Percentiles rank a stretch among this genome's conserved stretches.
Evolutionary conservation across 2,113 vertebrate genomes (phyloP).

Genomic region (Hippoglossus stenolepis): DNA sequence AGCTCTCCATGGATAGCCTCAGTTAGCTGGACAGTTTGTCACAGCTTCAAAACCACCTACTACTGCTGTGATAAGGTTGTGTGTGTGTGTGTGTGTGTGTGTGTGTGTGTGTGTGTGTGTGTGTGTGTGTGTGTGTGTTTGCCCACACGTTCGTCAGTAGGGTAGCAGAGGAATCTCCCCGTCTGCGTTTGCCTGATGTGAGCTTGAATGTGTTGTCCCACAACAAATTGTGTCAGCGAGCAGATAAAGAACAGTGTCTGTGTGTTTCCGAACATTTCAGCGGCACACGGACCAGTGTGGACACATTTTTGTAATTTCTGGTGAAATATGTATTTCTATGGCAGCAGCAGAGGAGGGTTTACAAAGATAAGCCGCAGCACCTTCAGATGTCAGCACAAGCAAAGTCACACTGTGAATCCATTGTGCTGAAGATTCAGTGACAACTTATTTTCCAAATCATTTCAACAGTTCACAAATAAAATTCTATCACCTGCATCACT

Average conservation of each 20-base stretch:
- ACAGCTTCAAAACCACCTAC: constrained; percentile 52
- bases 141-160: too few relatives aligned
- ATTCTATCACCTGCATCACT: background rate
- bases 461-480: constrained; percentile 1
- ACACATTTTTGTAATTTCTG: constrained; percentile 11
- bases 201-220: constrained; percentile 38
- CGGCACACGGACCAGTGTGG: constrained; percentile 3
- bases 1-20: constrained; percentile 48
- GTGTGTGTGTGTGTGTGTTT: too few relatives aligned
- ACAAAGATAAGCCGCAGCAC: constrained; percentile 26
- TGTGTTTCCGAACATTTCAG: constrained; percentile 36
- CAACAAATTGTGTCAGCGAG: constrained; percentile 56
- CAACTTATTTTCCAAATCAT: background rate
- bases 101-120: too few relatives aligned
- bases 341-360: background rate
- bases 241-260: constrained; percentile 51
- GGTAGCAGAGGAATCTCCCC: background rate
- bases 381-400: background rate
- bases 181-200: constrained; percentile 38
- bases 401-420: constrained; percentile 2
- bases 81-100: too few relatives aligned
- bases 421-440: background rate
- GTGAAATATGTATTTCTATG: constrained; percentile 4
- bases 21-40: constrained; percentile 60
- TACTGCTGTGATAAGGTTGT: constrained; percentile 19